Conservation (phyloP, 1,140 invertebrate genomes). For the Delia radicum region DNA sequence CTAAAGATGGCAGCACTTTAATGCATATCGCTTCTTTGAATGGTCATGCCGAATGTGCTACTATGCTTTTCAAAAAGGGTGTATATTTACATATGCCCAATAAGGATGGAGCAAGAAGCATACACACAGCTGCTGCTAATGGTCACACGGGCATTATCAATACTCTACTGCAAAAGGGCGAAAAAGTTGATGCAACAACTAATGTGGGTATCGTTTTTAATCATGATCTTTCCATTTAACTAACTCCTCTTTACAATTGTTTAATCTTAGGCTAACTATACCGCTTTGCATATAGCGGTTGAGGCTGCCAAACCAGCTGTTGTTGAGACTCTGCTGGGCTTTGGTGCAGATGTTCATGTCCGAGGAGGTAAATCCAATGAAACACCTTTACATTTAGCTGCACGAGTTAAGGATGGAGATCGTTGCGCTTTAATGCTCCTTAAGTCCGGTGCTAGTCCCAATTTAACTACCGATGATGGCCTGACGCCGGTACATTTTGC, state of each 20-base stretch:
- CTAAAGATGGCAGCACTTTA: constrained; percentile 95
- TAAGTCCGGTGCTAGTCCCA: constrained; percentile 95
- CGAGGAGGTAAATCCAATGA: constrained; percentile 84
- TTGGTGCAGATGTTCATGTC: constrained; percentile 94
- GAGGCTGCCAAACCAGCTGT: constrained; percentile 93
- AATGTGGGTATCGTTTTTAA: constrained; percentile 67
- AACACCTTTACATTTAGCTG: constrained; percentile 94
- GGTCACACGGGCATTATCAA: constrained; percentile 98
- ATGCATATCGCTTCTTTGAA: constrained; percentile 97
- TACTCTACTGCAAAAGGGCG: constrained; percentile 91
- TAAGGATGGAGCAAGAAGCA: constrained; percentile 89
- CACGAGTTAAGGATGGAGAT: constrained; percentile 88
- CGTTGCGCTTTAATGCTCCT: constrained; percentile 95
- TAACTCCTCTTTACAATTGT: neutral
- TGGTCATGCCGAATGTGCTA: constrained; percentile 97
- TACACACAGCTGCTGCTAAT: constrained; percentile 87
- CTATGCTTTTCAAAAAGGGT: constrained; percentile 97
- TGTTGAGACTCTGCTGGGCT: constrained; percentile 94
- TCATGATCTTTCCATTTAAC: neutral
- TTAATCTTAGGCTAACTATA: constrained; percentile 84
- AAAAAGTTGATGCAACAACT: constrained; percentile 91
- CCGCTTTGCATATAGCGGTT: constrained; percentile 98
- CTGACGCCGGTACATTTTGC: constrained; percentile 93
- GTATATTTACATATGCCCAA: constrained; percentile 99
- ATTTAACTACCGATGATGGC: constrained; percentile 88